Evolutionary conservation across 1,140 invertebrate species (phyloP).

Genomic region (Orchesella cincta): DNA sequence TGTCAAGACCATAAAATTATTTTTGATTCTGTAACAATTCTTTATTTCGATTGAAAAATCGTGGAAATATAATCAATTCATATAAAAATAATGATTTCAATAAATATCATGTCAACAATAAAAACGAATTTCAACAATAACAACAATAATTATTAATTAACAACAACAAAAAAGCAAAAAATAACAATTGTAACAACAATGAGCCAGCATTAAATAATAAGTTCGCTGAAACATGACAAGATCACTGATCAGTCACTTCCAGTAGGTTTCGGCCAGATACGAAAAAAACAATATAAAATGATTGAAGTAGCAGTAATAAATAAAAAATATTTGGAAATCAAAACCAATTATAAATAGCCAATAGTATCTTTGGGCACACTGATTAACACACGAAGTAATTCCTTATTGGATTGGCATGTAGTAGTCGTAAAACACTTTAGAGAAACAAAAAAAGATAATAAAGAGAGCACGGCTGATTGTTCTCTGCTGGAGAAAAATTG

Average conservation of each 20-base stretch:
- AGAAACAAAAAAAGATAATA: not conserved
- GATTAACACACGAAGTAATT: not conserved
- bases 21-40: not conserved
- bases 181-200: conserved; percentile 41
- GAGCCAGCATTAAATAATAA: conserved; percentile 48
- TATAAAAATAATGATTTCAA: conserved; percentile 37
- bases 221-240: conserved; percentile 21
- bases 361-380: conserved; percentile 19
- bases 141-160: conserved; percentile 41
- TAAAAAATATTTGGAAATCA: not conserved
- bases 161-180: conserved; percentile 39
- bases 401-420: not conserved
- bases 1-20: not conserved
- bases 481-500: conserved; percentile 12
- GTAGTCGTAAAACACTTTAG: not conserved
- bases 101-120: conserved; percentile 47
- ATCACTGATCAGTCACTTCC: conserved; percentile 28
- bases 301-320: not conserved
- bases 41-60: conserved; percentile 10
- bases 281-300: not conserved
- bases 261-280: conserved; percentile 23
- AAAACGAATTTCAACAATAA: conserved; percentile 37
- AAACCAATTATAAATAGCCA: conserved; percentile 14
- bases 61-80: not conserved
- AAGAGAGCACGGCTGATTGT: conserved; percentile 24